Evolutionary conservation across 2,113 vertebrate species (phyloP).

Genomic region (Corydoras sp.): DNA sequence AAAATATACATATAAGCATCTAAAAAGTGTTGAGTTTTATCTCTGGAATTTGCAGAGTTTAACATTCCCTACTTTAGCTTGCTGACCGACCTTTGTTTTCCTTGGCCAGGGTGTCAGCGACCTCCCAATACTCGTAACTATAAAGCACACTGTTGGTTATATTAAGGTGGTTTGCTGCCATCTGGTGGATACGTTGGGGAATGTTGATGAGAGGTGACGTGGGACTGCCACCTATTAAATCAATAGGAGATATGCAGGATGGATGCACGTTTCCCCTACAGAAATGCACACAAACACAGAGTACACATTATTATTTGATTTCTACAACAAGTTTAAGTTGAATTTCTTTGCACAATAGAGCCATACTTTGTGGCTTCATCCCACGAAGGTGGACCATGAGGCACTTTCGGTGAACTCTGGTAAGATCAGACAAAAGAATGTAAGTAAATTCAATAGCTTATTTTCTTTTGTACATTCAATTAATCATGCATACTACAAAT

Average conservation of each 20-base stretch:
- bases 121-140: slow-evolving; percentile 98
- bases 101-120: slow-evolving; percentile 92
- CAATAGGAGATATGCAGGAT: slow-evolving; percentile 76
- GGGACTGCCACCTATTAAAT: slow-evolving; percentile 63
- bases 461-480: too few species aligned
- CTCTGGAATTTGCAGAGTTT: background rate
- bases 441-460: background rate
- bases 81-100: slow-evolving; percentile 84
- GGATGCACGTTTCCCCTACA: slow-evolving; percentile 73
- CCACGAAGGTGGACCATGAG: slow-evolving; percentile 75
- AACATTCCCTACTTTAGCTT: background rate
- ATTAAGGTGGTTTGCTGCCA: slow-evolving; percentile 97
- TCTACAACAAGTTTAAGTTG: background rate
- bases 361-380: slow-evolving; percentile 84
- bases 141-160: slow-evolving; percentile 98
- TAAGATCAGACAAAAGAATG: slow-evolving; percentile 27
- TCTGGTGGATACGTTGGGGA: slow-evolving; percentile 97
- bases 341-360: background rate
- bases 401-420: slow-evolving; percentile 86
- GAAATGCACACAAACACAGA: slow-evolving; percentile 32
- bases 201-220: slow-evolving; percentile 84
- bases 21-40: too few species aligned
- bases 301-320: background rate
- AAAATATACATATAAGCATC: too few species aligned
- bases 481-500: too few species aligned